phyloP scores from a whole-genome alignment of 2,888 invertebrate genomes.

The Microctonus hyperodae region DNA sequence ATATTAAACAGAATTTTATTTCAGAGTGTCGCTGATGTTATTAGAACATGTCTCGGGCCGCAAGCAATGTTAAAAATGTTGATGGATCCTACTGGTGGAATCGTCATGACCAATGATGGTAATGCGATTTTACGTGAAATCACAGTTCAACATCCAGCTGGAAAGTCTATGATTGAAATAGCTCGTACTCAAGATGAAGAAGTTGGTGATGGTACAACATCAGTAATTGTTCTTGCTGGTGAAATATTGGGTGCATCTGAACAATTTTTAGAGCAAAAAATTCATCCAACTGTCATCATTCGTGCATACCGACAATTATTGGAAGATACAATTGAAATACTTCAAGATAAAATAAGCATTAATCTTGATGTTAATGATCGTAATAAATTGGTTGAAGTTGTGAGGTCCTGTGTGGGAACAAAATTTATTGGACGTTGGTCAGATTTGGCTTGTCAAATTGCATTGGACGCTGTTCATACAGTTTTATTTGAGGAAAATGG shows the following conservation, averaged over 20 bases:
- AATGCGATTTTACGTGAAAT: slow-evolving; percentile 98
- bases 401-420: slow-evolving; percentile 93
- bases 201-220: slow-evolving; percentile 99
- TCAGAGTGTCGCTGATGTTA: slow-evolving; percentile 97
- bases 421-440: slow-evolving; percentile 98
- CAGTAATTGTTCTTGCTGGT: slow-evolving; percentile 96
- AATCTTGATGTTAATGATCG: slow-evolving; percentile 83
- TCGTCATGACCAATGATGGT: slow-evolving; percentile 99
- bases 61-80: slow-evolving; percentile 99
- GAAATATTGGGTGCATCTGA: slow-evolving; percentile 94
- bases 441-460: slow-evolving; percentile 94
- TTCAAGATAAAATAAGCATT: slow-evolving; percentile 83
- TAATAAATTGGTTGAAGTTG: slow-evolving; percentile 84
- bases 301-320: slow-evolving; percentile 93
- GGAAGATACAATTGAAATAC: slow-evolving; percentile 86
- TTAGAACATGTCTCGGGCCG: slow-evolving; percentile 98
- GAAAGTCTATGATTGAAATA: slow-evolving; percentile 99
- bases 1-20: slow-evolving; percentile 52
- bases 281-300: slow-evolving; percentile 98
- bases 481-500: slow-evolving; percentile 90
- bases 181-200: slow-evolving; percentile 99
- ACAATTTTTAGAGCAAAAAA: slow-evolving; percentile 90
- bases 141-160: slow-evolving; percentile 98
- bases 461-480: slow-evolving; percentile 92
- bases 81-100: slow-evolving; percentile 99